Conservation (phyloP, 1,140 invertebrate species). For the Acromyrmex heyeri region DNA sequence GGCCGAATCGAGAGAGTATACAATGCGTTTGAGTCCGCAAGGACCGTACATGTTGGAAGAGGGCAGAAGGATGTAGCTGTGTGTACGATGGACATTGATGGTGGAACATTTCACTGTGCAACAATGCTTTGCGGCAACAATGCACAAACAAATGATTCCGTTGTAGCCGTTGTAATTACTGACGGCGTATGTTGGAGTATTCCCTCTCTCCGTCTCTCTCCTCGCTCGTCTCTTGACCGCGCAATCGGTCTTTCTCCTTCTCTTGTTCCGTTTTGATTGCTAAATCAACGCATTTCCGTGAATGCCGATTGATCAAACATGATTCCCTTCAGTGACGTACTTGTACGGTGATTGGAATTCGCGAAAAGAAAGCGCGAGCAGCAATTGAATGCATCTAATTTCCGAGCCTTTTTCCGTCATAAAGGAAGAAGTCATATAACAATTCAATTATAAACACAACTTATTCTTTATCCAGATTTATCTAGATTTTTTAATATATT, state of each 20-base stretch:
- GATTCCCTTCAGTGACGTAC: not conserved
- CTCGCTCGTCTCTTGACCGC: not conserved
- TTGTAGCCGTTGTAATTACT: slow-evolving; percentile 82
- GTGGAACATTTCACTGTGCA: slow-evolving; percentile 72
- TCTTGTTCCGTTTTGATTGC: slow-evolving; percentile 72
- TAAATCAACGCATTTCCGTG: slow-evolving; percentile 82
- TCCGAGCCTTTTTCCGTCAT: slow-evolving; percentile 45
- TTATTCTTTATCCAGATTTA: not conserved
- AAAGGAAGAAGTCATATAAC: slow-evolving; percentile 22
- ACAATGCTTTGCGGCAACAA: slow-evolving; percentile 84
- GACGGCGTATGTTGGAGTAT: slow-evolving; percentile 60
- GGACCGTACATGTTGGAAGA: slow-evolving; percentile 6
- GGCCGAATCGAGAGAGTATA: slow-evolving; percentile 44
- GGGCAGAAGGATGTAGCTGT: slow-evolving; percentile 42
- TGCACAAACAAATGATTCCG: slow-evolving; percentile 84
- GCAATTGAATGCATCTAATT: slow-evolving; percentile 65
- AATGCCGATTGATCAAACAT: slow-evolving; percentile 72
- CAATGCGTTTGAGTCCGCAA: slow-evolving; percentile 70
- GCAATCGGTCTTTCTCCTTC: slow-evolving; percentile 24
- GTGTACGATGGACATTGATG: slow-evolving; percentile 53
- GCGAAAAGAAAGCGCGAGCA: slow-evolving; percentile 27
- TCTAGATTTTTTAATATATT: not conserved
- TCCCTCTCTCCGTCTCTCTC: slow-evolving; percentile 40
- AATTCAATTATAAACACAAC: slow-evolving; percentile 7
- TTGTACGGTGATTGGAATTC: slow-evolving; percentile 32